Evolutionary conservation across 2,888 invertebrate species (phyloP).

Genomic region (Cheilosia impressa): DNA sequence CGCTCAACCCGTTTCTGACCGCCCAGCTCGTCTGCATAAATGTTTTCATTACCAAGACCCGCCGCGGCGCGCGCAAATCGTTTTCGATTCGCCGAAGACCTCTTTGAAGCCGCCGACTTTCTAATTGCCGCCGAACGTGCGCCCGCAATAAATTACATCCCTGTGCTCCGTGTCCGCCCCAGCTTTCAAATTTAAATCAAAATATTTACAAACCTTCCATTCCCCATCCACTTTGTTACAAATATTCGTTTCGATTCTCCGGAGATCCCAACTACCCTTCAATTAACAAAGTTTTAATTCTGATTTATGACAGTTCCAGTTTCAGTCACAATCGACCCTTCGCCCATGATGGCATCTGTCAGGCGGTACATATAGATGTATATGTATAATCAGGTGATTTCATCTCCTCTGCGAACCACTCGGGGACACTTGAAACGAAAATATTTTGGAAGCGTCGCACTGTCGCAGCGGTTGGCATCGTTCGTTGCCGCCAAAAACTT

Average conservation of each 20-base stretch:
- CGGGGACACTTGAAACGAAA: too few relatives aligned
- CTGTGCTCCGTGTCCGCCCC: too few relatives aligned
- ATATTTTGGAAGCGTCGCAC: not conserved
- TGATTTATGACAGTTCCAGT: slow-evolving; percentile 39
- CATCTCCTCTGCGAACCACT: not conserved
- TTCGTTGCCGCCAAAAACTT: slow-evolving; percentile 36
- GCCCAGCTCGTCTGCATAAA: slow-evolving; percentile 8
- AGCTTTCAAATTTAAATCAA: slow-evolving; percentile 16
- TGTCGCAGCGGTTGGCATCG: slow-evolving; percentile 25
- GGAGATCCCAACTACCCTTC: slow-evolving; percentile 31
- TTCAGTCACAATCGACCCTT: not conserved
- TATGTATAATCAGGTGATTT: not conserved
- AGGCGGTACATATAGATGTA: not conserved
- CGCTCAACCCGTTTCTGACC: slow-evolving; percentile 9
- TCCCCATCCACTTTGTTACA: not conserved
- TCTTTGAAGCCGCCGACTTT: slow-evolving; percentile 31
- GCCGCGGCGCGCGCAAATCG: not conserved
- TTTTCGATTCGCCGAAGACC: not conserved
- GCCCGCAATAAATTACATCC: slow-evolving; percentile 34
- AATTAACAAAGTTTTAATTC: slow-evolving; percentile 48
- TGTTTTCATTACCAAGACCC: slow-evolving; percentile 28
- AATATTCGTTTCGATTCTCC: not conserved
- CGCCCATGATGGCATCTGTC: slow-evolving; percentile 1
- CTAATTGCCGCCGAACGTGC: slow-evolving; percentile 21
- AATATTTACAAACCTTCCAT: slow-evolving; percentile 14